Percentiles rank a stretch among this genome's conserved stretches.
Evolutionary conservation across 1,140 invertebrate genomes (phyloP).

Genomic region (Microplitis demolitor): DNA sequence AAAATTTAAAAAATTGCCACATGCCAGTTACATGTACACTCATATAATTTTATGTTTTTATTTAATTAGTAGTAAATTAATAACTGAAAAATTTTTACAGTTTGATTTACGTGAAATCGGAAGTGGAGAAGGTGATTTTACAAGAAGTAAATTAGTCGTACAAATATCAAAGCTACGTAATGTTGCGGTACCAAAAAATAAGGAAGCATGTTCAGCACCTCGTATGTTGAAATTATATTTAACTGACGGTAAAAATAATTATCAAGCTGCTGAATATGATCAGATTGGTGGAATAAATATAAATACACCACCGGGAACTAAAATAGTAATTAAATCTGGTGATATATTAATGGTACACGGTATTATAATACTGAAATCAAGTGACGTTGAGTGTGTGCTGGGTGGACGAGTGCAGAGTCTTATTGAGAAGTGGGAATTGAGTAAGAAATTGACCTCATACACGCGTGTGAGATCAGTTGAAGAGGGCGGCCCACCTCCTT

Average conservation of each 20-base stretch:
- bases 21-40: too few relatives aligned
- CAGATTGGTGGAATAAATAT: constrained; percentile 68
- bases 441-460: constrained; percentile 76
- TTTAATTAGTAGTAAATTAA: constrained; percentile 17
- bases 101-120: constrained; percentile 80
- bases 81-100: constrained; percentile 61
- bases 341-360: constrained; percentile 66
- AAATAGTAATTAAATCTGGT: constrained; percentile 54
- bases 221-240: constrained; percentile 81
- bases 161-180: constrained; percentile 89
- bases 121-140: constrained; percentile 66
- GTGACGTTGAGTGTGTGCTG: constrained; percentile 69
- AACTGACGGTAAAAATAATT: constrained; percentile 81
- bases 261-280: constrained; percentile 77
- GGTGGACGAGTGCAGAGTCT: constrained; percentile 82
- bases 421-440: constrained; percentile 89
- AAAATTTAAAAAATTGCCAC: background rate
- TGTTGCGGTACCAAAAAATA: constrained; percentile 86
- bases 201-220: constrained; percentile 80
- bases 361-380: constrained; percentile 73
- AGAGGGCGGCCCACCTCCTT: constrained; percentile 82
- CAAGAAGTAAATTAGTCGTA: constrained; percentile 75
- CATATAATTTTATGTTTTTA: background rate
- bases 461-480: constrained; percentile 65
- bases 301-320: constrained; percentile 57